These are phyloP conservation scores for Anorthoa munda DNA, from an alignment of 2,888 invertebrate species.

Conservation along the genomic window DNA sequence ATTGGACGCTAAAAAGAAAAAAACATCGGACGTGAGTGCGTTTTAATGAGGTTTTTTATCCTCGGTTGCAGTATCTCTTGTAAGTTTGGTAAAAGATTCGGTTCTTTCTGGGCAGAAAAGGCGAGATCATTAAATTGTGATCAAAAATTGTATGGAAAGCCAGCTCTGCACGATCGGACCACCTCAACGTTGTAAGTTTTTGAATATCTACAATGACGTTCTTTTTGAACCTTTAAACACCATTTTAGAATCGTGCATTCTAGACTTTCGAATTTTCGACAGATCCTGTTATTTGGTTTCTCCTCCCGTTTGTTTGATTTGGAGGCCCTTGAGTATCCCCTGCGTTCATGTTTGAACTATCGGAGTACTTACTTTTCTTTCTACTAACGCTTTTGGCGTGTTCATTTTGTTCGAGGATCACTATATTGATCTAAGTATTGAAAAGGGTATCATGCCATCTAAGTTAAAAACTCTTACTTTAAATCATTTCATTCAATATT, in stretches of 20 bases:
- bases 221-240: background rate
- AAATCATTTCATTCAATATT: background rate
- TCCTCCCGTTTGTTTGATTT: constrained; percentile 2
- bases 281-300: background rate
- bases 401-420: background rate
- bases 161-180: constrained; percentile 16
- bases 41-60: constrained; percentile 63
- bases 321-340: background rate
- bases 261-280: background rate
- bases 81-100: constrained; percentile 40
- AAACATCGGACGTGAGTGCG: constrained; percentile 66
- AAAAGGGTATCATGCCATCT: background rate
- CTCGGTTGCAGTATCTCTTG: constrained; percentile 40
- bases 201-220: background rate
- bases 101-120: constrained; percentile 30
- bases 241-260: background rate
- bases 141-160: constrained; percentile 25
- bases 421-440: background rate
- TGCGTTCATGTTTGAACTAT: background rate
- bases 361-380: background rate
- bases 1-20: constrained; percentile 73
- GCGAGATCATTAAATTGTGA: constrained; percentile 43
- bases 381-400: background rate
- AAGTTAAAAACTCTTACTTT: background rate
- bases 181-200: background rate